Percentiles rank a stretch among this genome's conserved stretches.
These are phyloP conservation scores for Ovibos moschatus DNA, from an alignment of 2,113 vertebrate genomes.

Conservation along the genomic window DNA sequence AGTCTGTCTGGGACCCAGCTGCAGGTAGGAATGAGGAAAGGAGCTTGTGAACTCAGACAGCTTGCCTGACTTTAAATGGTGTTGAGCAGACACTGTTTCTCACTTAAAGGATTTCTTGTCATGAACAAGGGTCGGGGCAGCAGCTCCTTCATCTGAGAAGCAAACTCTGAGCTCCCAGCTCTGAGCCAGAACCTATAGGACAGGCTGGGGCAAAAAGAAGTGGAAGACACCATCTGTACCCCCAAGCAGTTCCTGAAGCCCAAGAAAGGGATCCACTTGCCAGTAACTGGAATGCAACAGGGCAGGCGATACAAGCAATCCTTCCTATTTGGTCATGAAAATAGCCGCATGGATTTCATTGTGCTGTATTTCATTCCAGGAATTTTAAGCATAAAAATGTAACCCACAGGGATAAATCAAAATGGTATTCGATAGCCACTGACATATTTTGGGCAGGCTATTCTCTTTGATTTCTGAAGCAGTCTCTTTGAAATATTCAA, in stretches of 20 bases:
- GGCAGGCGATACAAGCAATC: neutral
- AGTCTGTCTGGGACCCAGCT: neutral
- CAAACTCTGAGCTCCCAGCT: neutral
- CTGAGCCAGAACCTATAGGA: neutral
- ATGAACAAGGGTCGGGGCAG: neutral
- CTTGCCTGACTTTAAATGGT: neutral
- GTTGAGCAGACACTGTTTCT: neutral
- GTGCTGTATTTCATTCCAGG: neutral
- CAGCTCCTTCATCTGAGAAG: neutral
- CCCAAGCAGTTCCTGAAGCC: neutral
- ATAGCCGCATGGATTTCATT: fast-evolving
- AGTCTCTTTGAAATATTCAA: neutral
- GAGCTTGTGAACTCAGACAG: neutral
- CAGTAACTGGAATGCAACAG: neutral
- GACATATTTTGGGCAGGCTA: neutral
- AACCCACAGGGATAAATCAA: neutral
- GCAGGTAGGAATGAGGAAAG: neutral
- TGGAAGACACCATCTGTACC: neutral
- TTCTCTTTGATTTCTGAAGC: neutral
- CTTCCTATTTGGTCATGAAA: neutral
- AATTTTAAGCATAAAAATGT: neutral
- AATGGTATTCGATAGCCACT: neutral
- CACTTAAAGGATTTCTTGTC: neutral
- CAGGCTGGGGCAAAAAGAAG: neutral
- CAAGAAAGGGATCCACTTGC: neutral